phyloP scores from a whole-genome alignment of 2,113 vertebrate genomes.

The Ranitomeya imitator region DNA sequence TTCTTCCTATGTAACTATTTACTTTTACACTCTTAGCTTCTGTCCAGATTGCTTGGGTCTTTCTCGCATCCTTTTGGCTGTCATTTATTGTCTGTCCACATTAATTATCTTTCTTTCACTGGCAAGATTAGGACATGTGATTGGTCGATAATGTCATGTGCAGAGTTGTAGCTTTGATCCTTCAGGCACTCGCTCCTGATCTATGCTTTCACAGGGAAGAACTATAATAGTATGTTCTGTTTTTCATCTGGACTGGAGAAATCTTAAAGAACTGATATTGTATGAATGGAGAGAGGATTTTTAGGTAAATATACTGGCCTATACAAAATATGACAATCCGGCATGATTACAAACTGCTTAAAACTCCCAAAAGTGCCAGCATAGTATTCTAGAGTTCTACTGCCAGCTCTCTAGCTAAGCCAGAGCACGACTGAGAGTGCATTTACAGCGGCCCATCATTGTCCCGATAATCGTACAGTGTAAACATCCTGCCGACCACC shows the following conservation, averaged over 20 bases:
- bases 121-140: not conserved
- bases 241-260: not conserved
- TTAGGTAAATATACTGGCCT: not conserved
- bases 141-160: not conserved
- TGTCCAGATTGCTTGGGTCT: not conserved
- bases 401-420: not conserved
- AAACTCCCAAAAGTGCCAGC: not conserved
- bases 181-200: not conserved
- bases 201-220: not conserved
- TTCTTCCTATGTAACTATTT: not conserved
- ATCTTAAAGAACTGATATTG: not conserved
- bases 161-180: not conserved
- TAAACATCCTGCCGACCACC: too few relatives aligned
- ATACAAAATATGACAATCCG: not conserved
- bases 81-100: not conserved
- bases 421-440: not conserved
- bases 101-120: not conserved
- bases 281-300: not conserved
- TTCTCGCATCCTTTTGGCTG: not conserved
- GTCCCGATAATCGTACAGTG: too few relatives aligned
- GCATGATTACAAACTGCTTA: not conserved
- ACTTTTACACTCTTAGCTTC: not conserved
- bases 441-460: too few relatives aligned
- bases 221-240: not conserved
- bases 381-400: not conserved